Evolutionary conservation across 2,888 invertebrate genomes (phyloP).

Genomic region (Orthonychiurus folsomi): DNA sequence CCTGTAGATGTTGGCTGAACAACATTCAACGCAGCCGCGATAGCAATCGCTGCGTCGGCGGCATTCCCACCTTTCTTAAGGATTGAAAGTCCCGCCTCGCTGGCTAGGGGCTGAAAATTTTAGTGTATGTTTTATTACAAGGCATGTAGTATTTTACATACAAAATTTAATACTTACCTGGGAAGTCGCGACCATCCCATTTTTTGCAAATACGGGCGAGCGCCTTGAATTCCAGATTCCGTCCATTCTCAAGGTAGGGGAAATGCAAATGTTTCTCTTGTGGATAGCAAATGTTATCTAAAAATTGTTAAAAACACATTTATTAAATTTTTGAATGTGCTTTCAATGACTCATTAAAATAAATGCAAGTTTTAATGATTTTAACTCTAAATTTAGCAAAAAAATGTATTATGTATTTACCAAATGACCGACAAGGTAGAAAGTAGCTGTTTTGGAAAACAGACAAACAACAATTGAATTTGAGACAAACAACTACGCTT

Average conservation of each 20-base stretch:
- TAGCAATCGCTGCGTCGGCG: conserved; percentile 46
- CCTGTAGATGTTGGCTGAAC: conserved; percentile 45
- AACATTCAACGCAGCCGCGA: conserved; percentile 45
- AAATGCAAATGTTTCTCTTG: not conserved
- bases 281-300: too few relatives aligned
- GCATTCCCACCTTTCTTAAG: conserved; percentile 46
- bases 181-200: conserved; percentile 37
- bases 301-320: too few relatives aligned
- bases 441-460: too few relatives aligned
- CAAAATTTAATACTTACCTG: conserved; percentile 29
- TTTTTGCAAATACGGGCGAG: conserved; percentile 30
- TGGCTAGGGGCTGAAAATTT: conserved; percentile 29
- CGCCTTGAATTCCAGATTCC: conserved; percentile 30
- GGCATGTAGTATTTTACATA: not conserved
- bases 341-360: too few relatives aligned
- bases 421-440: too few relatives aligned
- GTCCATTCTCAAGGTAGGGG: not conserved
- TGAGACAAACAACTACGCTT: too few relatives aligned
- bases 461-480: too few relatives aligned
- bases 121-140: too few relatives aligned
- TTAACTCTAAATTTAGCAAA: too few relatives aligned
- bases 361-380: too few relatives aligned
- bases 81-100: conserved; percentile 39
- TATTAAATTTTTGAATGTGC: too few relatives aligned
- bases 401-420: too few relatives aligned